A percentile compares a stretch with the other conserved stretches of the same genome.
These are phyloP conservation scores for Trichopria drosophilae DNA, from an alignment of 2,888 invertebrate genomes.

Conservation along the genomic window DNA sequence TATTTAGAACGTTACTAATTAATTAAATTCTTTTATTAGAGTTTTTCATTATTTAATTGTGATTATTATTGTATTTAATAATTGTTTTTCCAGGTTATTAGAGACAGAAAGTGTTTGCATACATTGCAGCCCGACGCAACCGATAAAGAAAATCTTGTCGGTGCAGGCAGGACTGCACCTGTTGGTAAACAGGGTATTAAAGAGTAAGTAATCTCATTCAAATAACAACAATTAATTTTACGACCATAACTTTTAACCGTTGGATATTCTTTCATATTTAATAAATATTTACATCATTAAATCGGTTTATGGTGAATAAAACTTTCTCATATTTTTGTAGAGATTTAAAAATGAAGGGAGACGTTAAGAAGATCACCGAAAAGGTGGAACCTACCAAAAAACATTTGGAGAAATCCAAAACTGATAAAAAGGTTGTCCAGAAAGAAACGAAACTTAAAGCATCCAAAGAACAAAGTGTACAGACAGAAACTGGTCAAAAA, in stretches of 20 bases:
- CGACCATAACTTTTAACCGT: constrained; percentile 32
- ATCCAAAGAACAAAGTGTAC: constrained; percentile 63
- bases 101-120: constrained; percentile 69
- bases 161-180: constrained; percentile 63
- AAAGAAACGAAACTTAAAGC: constrained; percentile 21
- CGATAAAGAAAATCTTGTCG: constrained; percentile 73
- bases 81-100: constrained; percentile 35
- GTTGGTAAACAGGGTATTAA: constrained; percentile 37
- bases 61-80: not conserved
- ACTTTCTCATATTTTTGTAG: too few relatives aligned
- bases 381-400: constrained; percentile 24
- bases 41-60: not conserved
- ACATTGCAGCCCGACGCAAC: constrained; percentile 71
- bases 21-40: not conserved
- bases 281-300: too few relatives aligned
- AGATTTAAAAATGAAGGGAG: constrained; percentile 26
- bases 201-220: constrained; percentile 34
- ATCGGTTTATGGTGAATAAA: too few relatives aligned
- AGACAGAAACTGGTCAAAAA: constrained; percentile 61
- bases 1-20: not conserved
- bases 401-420: constrained; percentile 22
- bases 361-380: constrained; percentile 22
- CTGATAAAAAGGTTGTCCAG: constrained; percentile 18
- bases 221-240: not conserved
- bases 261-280: not conserved